Evolutionary conservation across 1,140 invertebrate genomes (phyloP), one percentile per base, ranked within the genome.

Genomic region (Lanistes nyassanus): DNA sequence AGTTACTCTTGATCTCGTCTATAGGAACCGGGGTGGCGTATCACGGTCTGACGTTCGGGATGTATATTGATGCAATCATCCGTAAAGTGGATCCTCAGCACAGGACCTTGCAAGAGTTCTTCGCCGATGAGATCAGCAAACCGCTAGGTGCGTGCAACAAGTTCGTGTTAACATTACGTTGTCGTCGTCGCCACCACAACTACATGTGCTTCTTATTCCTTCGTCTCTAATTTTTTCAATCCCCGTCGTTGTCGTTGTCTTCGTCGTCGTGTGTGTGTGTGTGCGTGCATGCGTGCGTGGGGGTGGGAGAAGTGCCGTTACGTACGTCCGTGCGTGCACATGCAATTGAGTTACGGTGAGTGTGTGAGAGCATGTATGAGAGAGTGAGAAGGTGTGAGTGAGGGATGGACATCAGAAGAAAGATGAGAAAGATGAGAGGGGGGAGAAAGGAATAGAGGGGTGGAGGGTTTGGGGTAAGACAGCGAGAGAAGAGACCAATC

Each of bases 11-110:
- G 2, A 1, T 16, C 42, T 47, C 5, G 42, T 47, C 19, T 47
- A 9, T 6, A 80, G 37, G 84, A 80, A 6, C 7, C 21, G 36
- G 26, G 0, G 62, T 65, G 76, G 88, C 84, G 7, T 90, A 90
- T 73, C 89, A 90, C 75, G 87, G 85, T 23, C 65, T 89, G n/a
- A 89, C 88, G 3, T 87, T 85, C 81, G 89, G 85, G 16, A 84
- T 89, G 78, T 85, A 90, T 21, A 77, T 84, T 9, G 88, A 90
- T 72, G 86, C 89, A 70, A 82, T 90, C 31, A 85, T 89, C 2
- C 71, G 87, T 67, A 71, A 84, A 26, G 84, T 83, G 21, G 89
- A 90, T 76, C 84, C 86, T 26, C 78, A 86, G 76, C 71, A 80
- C 16, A 76, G 90, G 74, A 82, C 82, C 26, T 67, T 90, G 29